A percentile compares a stretch with the other conserved stretches of the same genome.
Evolutionary conservation across 2,113 vertebrate species (phyloP).

Genomic region (Zapus hudsonius): DNA sequence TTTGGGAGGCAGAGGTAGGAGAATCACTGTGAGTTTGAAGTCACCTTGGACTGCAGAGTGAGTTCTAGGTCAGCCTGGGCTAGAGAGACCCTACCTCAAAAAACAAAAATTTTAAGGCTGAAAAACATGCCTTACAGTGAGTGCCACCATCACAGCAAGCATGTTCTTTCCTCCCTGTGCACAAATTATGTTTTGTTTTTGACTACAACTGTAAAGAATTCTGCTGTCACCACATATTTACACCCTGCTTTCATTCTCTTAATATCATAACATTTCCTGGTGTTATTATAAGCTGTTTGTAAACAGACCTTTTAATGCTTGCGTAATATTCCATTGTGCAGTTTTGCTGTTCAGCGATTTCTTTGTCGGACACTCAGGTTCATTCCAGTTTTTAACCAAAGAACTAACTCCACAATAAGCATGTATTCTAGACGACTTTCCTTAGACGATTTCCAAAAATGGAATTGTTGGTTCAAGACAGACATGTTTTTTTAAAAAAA

Average conservation of each 20-base stretch:
- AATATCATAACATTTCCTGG: constrained; percentile 27
- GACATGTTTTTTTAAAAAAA: neutral
- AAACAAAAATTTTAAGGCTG: neutral
- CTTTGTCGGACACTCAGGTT: neutral
- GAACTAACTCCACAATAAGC: neutral
- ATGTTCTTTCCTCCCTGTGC: neutral
- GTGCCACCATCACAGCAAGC: neutral
- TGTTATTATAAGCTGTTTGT: constrained; percentile 8
- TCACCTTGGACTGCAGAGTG: too few species aligned
- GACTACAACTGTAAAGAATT: neutral
- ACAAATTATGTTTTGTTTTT: neutral
- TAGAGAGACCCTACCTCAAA: too few species aligned
- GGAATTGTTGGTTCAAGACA: neutral
- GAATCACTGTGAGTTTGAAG: too few species aligned
- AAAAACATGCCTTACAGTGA: neutral
- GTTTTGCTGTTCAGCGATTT: neutral
- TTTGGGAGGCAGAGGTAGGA: too few species aligned
- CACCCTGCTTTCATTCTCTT: constrained; percentile 41
- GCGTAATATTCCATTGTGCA: neutral
- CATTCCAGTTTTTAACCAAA: neutral
- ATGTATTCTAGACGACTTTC: neutral
- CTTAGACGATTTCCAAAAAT: neutral
- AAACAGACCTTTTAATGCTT: constrained; percentile 39
- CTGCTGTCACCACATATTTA: neutral
- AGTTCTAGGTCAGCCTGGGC: too few species aligned